Conservation (phyloP, 2,113 vertebrate species). For the Indicator indicator region DNA sequence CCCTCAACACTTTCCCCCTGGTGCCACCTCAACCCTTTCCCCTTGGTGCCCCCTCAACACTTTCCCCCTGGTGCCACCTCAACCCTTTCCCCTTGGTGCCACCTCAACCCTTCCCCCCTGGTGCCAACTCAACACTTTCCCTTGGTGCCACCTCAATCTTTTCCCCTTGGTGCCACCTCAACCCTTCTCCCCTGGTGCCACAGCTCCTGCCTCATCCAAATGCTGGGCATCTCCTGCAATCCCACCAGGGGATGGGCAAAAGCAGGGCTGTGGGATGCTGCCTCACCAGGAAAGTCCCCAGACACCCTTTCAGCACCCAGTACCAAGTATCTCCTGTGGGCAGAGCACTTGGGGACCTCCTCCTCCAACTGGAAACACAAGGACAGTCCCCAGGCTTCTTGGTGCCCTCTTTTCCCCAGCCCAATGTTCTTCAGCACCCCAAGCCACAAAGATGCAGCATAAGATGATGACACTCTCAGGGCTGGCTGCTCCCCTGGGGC, state of each 20-base stretch:
- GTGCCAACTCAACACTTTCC: no score
- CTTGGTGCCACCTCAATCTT: not conserved
- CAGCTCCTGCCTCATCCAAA: not conserved
- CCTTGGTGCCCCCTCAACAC: no score
- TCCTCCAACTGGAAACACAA: not conserved
- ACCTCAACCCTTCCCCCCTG: not conserved
- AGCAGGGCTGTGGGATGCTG: not conserved
- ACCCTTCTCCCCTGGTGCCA: not conserved
- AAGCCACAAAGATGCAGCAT: rapidly evolving
- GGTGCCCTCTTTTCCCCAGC: not conserved
- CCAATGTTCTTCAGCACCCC: not conserved
- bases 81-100: no score
- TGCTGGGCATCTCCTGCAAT: rapidly evolving
- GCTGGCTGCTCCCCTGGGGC: rapidly evolving
- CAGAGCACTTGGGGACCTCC: not conserved
- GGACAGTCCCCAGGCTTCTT: no score
- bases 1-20: no score
- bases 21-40: no score
- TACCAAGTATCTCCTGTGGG: not conserved
- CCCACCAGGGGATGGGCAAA: not conserved
- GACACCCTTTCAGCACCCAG: not conserved
- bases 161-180: not conserved
- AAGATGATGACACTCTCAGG: not conserved
- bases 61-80: not conserved
- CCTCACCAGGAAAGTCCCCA: not conserved